Conservation (phyloP, 2,888 invertebrate species). For the Drosophila quinaria region DNA sequence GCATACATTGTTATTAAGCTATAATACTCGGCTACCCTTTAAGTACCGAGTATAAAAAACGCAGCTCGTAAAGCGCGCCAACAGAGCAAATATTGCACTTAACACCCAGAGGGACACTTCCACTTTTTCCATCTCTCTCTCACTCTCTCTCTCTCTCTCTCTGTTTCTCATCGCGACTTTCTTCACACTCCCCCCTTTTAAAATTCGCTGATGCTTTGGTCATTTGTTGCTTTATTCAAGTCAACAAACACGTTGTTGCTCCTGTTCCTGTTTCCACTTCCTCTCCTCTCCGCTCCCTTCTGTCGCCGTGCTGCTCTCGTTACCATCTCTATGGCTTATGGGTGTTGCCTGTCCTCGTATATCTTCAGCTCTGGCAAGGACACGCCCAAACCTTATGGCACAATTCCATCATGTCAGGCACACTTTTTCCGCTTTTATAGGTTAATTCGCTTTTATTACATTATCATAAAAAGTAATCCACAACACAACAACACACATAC, state of each 20-base stretch:
- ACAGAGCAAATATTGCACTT: conserved; percentile 80
- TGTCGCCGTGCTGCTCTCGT: background rate
- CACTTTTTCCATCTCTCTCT: conserved; percentile 7
- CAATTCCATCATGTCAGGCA: conserved; percentile 77
- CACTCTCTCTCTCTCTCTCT: background rate
- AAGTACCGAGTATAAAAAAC: conserved; percentile 26
- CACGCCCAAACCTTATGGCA: conserved; percentile 81
- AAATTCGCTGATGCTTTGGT: conserved; percentile 21
- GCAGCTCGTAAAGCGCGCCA: conserved; percentile 72
- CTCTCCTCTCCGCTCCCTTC: too few species aligned
- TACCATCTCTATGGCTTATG: conserved; percentile 16
- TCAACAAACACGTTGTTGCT: conserved; percentile 20
- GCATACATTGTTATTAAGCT: background rate
- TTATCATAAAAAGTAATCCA: conserved; percentile 78
- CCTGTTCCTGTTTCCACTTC: background rate
- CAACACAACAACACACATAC: conserved; percentile 10
- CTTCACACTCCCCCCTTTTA: background rate
- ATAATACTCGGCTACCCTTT: conserved; percentile 3
- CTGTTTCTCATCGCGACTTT: conserved; percentile 1
- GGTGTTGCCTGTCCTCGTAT: conserved; percentile 42
- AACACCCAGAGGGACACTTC: conserved; percentile 77
- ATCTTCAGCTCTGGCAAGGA: conserved; percentile 59
- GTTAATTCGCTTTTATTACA: conserved; percentile 84
- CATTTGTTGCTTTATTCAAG: conserved; percentile 31
- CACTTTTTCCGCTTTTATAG: conserved; percentile 82